A percentile compares a stretch with the other conserved stretches of the same genome.
Conservation (phyloP, 2,888 invertebrate genomes). For the Drosophila mercatorum region DNA sequence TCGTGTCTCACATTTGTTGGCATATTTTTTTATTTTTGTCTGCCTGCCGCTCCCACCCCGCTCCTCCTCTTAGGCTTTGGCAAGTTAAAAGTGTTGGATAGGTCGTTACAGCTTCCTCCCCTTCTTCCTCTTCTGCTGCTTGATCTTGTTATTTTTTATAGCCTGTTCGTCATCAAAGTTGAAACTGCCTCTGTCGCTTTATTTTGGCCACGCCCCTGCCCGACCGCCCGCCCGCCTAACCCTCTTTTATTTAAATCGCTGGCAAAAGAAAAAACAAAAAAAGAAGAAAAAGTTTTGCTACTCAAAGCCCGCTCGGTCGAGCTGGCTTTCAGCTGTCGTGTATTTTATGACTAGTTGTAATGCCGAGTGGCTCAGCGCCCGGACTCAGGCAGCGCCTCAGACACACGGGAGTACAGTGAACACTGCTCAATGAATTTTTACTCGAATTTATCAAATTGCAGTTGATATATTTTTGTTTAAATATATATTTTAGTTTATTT, state of each 20-base stretch:
- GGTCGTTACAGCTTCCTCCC: neutral
- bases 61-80: slow-evolving; percentile 1
- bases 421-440: neutral
- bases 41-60: neutral
- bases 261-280: slow-evolving; percentile 21
- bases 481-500: neutral
- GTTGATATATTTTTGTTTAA: neutral
- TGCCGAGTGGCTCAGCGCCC: slow-evolving; percentile 43
- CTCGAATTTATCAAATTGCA: neutral
- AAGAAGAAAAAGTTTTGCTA: slow-evolving; percentile 29
- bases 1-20: neutral
- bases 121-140: neutral
- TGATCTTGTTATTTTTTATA: slow-evolving; percentile 47
- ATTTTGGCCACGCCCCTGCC: slow-evolving; percentile 14
- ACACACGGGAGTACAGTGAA: slow-evolving; percentile 36
- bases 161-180: slow-evolving; percentile 70
- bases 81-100: slow-evolving; percentile 37
- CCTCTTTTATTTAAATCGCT: slow-evolving; percentile 72
- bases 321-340: slow-evolving; percentile 48
- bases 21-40: slow-evolving; percentile 5
- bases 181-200: slow-evolving; percentile 66
- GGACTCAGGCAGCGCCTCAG: neutral
- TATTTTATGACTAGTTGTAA: slow-evolving; percentile 67
- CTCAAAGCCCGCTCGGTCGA: slow-evolving; percentile 6
- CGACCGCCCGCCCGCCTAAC: neutral